Evolutionary conservation across 2,888 invertebrate genomes (phyloP).

Genomic region (Torymus aiolomorphi): DNA sequence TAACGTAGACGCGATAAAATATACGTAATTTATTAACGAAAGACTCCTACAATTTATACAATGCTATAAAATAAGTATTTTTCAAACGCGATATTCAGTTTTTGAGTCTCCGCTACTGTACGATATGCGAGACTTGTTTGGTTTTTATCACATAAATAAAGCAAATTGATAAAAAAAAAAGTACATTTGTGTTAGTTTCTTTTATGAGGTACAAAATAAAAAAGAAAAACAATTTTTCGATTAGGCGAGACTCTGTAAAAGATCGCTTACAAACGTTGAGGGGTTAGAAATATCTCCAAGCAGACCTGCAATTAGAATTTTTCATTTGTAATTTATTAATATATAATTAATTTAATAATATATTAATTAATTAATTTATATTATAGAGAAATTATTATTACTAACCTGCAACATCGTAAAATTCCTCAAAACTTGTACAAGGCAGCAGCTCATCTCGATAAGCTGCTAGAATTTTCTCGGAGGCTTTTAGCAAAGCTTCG

Average conservation of each 20-base stretch:
- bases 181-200: conserved; percentile 49
- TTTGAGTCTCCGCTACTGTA: conserved; percentile 1
- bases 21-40: conserved; percentile 50
- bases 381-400: conserved; percentile 48
- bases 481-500: conserved; percentile 90
- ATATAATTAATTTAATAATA: conserved; percentile 21
- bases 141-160: conserved; percentile 50
- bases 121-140: conserved; percentile 41
- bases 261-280: conserved; percentile 79
- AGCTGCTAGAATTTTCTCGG: conserved; percentile 87
- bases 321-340: conserved; percentile 15
- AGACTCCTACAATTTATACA: conserved; percentile 53
- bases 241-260: conserved; percentile 76
- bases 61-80: conserved; percentile 51
- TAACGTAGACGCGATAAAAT: conserved; percentile 43
- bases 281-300: conserved; percentile 83
- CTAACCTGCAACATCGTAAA: conserved; percentile 92
- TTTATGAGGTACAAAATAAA: conserved; percentile 50
- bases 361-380: not conserved
- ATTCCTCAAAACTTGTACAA: conserved; percentile 92
- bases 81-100: conserved; percentile 39
- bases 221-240: conserved; percentile 45
- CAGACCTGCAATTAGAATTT: conserved; percentile 77
- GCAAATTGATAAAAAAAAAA: conserved; percentile 48
- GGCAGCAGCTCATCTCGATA: conserved; percentile 94